Percentiles rank a stretch among this genome's conserved stretches.
Evolutionary conservation across 2,113 vertebrate genomes (phyloP).

Genomic region (Tachysurus fulvidraco): DNA sequence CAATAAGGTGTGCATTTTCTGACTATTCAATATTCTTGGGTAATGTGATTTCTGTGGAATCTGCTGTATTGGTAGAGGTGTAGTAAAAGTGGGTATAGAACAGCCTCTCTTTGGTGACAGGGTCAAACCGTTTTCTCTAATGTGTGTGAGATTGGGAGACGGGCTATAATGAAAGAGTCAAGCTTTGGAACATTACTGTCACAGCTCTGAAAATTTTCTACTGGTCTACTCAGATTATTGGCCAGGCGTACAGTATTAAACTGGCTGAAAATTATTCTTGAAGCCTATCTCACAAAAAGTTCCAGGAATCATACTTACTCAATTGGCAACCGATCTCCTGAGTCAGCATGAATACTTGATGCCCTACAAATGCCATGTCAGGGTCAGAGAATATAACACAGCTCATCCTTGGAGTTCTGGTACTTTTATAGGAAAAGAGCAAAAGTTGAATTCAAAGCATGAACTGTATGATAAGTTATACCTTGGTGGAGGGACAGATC

Average conservation of each 20-base stretch:
- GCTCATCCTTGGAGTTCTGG: neutral
- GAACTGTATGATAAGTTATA: neutral
- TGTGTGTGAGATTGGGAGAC: neutral
- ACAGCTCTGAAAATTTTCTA: slow-evolving; percentile 12
- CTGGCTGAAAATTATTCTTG: slow-evolving; percentile 6
- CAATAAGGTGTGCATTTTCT: neutral
- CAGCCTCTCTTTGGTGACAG: slow-evolving; percentile 6
- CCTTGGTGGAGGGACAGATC: neutral
- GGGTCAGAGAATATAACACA: neutral
- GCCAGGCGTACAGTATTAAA: neutral
- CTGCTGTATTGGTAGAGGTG: neutral
- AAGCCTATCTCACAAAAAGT: neutral
- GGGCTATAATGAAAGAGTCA: slow-evolving; percentile 9
- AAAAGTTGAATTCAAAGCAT: neutral
- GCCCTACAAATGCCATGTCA: slow-evolving; percentile 14
- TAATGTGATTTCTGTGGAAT: neutral
- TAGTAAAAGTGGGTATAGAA: neutral
- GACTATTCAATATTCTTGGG: neutral
- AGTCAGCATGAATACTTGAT: slow-evolving; percentile 2
- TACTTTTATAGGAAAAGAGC: slow-evolving; percentile 5
- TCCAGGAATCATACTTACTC: neutral
- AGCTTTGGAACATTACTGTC: neutral
- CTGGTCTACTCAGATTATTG: slow-evolving; percentile 14
- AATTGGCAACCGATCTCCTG: neutral
- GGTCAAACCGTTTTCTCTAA: slow-evolving; percentile 32